phyloP scores from a whole-genome alignment of 1,140 invertebrate genomes.

The Drosophila subpulchrella region DNA sequence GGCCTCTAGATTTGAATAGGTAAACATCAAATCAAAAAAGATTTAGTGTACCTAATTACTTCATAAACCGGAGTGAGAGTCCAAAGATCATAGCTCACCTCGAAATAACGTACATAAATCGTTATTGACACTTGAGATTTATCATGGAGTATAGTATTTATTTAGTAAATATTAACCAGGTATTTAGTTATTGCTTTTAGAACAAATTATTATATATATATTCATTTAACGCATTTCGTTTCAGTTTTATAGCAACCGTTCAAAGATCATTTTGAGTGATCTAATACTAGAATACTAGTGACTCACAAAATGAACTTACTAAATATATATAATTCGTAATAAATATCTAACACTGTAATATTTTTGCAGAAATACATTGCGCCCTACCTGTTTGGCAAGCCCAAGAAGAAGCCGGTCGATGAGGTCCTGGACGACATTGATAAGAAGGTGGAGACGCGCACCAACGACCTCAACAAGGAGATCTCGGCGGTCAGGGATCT shows the following conservation, averaged over 20 bases:
- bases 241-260: background rate
- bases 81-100: constrained; percentile 6
- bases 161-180: background rate
- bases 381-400: constrained; percentile 87
- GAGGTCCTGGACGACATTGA: constrained; percentile 88
- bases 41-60: background rate
- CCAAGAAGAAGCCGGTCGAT: constrained; percentile 87
- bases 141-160: background rate
- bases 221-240: no score
- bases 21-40: background rate
- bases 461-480: constrained; percentile 87
- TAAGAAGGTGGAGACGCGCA: constrained; percentile 87
- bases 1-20: background rate
- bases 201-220: no score
- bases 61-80: constrained; percentile 1
- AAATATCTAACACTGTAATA: background rate
- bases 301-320: no score
- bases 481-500: constrained; percentile 85
- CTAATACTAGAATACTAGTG: no score
- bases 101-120: background rate
- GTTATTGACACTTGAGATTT: background rate
- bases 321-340: background rate
- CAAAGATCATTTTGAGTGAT: background rate
- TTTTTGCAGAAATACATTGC: constrained; percentile 87
- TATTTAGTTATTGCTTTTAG: no score